Percentiles rank a stretch among this genome's conserved stretches.
phyloP scores from a whole-genome alignment of 1,140 invertebrate species.

The Drosophila subpulchrella region DNA sequence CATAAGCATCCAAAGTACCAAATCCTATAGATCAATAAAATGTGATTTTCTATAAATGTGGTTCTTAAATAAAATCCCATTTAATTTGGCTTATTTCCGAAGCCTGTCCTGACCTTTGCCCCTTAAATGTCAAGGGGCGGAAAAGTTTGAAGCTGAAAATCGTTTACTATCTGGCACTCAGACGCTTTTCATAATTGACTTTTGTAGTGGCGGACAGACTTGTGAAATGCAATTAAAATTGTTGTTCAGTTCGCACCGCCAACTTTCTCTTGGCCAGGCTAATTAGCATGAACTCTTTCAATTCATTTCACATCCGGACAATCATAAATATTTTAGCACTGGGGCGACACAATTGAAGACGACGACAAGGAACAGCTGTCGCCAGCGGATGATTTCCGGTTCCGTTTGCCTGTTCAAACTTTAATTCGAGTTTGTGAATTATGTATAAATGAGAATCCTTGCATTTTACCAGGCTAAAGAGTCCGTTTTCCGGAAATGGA shows the following conservation, averaged over 20 bases:
- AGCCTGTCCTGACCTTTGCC: not conserved
- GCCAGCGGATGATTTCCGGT: slow-evolving; percentile 45
- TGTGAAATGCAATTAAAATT: slow-evolving; percentile 50
- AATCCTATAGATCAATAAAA: no score
- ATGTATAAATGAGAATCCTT: slow-evolving; percentile 29
- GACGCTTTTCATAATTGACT: slow-evolving; percentile 33
- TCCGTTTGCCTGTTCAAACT: slow-evolving; percentile 31
- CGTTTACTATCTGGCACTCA: slow-evolving; percentile 10
- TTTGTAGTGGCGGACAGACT: slow-evolving; percentile 9
- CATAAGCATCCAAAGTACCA: no score
- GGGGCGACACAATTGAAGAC: slow-evolving; percentile 27
- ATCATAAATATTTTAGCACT: slow-evolving; percentile 50
- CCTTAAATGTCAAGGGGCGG: not conserved
- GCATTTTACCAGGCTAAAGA: slow-evolving; percentile 10
- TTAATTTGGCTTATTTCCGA: no score
- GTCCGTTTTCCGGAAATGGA: slow-evolving; percentile 40
- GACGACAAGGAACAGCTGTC: slow-evolving; percentile 31
- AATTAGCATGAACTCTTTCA: slow-evolving; percentile 64
- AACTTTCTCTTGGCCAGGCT: slow-evolving; percentile 17
- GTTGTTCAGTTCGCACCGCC: slow-evolving; percentile 32
- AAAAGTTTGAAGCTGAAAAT: slow-evolving; percentile 24
- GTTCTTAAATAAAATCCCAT: not conserved
- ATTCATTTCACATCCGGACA: slow-evolving; percentile 68
- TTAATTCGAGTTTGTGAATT: slow-evolving; percentile 36
- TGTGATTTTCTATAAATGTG: not conserved